Evolutionary conservation across 2,888 invertebrate genomes (phyloP).

Genomic region (Schrankia costaestrigalis): DNA sequence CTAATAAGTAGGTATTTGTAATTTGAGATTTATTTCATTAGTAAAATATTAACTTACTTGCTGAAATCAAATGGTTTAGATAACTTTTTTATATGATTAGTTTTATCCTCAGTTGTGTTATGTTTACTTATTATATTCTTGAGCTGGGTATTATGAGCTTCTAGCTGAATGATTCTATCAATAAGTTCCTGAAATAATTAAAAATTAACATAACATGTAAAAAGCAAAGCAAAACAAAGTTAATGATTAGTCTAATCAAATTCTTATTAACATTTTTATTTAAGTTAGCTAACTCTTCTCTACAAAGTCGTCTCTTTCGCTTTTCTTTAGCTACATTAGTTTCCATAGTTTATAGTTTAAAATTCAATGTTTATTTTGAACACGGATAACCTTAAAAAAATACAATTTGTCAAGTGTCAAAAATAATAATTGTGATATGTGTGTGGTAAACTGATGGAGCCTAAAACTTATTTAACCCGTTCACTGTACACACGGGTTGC

Average conservation of each 20-base stretch:
- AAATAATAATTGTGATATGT: too few species aligned
- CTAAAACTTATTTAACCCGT: too few species aligned
- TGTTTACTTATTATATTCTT: slow-evolving; percentile 84
- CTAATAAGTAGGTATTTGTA: neutral
- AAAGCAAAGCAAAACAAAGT: neutral
- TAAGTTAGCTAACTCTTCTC: slow-evolving; percentile 48
- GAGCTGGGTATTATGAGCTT: slow-evolving; percentile 89
- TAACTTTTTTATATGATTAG: slow-evolving; percentile 39
- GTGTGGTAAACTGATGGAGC: too few species aligned
- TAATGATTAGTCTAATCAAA: slow-evolving; percentile 15
- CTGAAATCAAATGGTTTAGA: slow-evolving; percentile 82
- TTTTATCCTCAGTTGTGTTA: slow-evolving; percentile 38
- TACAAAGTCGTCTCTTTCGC: slow-evolving; percentile 33
- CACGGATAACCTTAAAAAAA: too few species aligned
- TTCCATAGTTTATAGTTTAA: slow-evolving; percentile 41
- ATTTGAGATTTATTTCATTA: neutral
- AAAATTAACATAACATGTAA: neutral
- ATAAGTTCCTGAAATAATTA: slow-evolving; percentile 83
- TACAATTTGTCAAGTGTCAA: too few species aligned
- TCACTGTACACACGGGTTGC: too few species aligned
- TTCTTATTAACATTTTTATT: slow-evolving; percentile 52
- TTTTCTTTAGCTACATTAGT: slow-evolving; percentile 48
- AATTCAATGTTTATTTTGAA: too few species aligned
- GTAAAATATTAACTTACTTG: slow-evolving; percentile 55
- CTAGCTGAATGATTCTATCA: slow-evolving; percentile 84